Percentiles rank a stretch among this genome's conserved stretches.
phyloP scores from a whole-genome alignment of 2,888 invertebrate genomes.

The Chromoteleia sp. region DNA sequence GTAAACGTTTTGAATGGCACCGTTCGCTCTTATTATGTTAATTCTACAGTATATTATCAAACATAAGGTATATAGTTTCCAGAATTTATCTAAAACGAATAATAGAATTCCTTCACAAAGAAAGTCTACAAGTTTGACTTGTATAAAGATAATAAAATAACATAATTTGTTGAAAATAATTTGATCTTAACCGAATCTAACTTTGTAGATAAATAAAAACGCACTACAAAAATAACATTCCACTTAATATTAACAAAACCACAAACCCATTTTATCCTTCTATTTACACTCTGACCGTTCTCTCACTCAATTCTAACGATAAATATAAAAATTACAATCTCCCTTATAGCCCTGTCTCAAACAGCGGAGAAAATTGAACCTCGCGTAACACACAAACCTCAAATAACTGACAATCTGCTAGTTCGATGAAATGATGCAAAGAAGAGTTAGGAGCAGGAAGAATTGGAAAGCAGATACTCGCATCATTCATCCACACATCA shows the following conservation, averaged over 20 bases:
- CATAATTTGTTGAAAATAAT: no score
- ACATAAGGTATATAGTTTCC: slow-evolving; percentile 7
- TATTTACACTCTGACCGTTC: slow-evolving; percentile 15
- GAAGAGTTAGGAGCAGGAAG: slow-evolving; percentile 40
- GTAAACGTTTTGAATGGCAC: slow-evolving; percentile 26
- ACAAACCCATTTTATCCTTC: slow-evolving; percentile 13
- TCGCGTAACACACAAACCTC: slow-evolving; percentile 44
- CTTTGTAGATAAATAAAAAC: not conserved
- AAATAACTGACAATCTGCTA: slow-evolving; percentile 53
- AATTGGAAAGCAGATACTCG: slow-evolving; percentile 53
- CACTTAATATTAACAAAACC: slow-evolving; percentile 19
- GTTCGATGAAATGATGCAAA: slow-evolving; percentile 53
- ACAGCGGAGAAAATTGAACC: slow-evolving; percentile 41
- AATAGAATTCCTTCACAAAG: no score
- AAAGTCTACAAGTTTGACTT: no score
- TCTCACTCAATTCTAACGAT: slow-evolving; percentile 20
- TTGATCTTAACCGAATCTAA: no score
- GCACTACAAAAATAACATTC: slow-evolving; percentile 4
- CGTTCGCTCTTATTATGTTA: not conserved
- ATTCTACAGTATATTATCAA: not conserved
- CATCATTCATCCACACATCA: slow-evolving; percentile 58
- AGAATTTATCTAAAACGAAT: not conserved
- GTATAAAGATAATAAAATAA: no score
- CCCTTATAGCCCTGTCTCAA: slow-evolving; percentile 1
- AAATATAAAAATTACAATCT: slow-evolving; percentile 32